Percentiles rank a stretch among this genome's conserved stretches.
These are phyloP conservation scores for Apamea sordens DNA, from an alignment of 2,888 invertebrate species.

Conservation along the genomic window DNA sequence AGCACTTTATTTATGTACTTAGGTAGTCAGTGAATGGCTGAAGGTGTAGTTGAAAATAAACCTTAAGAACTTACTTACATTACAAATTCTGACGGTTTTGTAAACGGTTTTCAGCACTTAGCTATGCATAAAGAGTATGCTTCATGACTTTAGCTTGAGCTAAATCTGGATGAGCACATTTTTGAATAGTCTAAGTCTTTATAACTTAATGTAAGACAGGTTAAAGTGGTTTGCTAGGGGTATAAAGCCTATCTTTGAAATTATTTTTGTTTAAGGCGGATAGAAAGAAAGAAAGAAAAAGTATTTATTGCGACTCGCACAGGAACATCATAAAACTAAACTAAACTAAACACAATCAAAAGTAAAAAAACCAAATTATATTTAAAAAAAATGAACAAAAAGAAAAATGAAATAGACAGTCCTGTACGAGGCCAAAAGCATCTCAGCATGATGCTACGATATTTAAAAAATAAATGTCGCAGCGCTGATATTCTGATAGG, in stretches of 20 bases:
- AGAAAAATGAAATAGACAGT: too few species aligned
- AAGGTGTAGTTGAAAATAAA: constrained; percentile 28
- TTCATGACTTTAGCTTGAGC: not conserved
- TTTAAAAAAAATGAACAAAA: too few species aligned
- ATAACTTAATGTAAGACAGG: not conserved
- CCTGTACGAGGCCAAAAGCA: too few species aligned
- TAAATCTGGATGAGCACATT: not conserved
- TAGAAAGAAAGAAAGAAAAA: too few species aligned
- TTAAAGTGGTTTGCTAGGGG: not conserved
- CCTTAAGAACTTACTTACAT: constrained; percentile 10
- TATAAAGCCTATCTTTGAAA: not conserved
- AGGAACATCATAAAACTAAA: too few species aligned
- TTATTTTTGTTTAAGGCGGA: not conserved
- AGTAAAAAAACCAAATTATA: too few species aligned
- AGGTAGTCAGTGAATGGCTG: constrained; percentile 16
- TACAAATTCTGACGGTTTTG: constrained; percentile 1
- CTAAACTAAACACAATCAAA: too few species aligned
- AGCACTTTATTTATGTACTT: constrained; percentile 58
- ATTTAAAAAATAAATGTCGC: too few species aligned
- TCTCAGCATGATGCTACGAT: too few species aligned
- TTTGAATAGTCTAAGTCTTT: not conserved
- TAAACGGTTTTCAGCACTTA: constrained; percentile 3
- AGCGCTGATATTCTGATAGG: too few species aligned
- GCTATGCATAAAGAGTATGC: not conserved
- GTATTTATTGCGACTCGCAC: too few species aligned